phyloP scores from a whole-genome alignment of 1,140 invertebrate species.

The Conus betulinus region DNA sequence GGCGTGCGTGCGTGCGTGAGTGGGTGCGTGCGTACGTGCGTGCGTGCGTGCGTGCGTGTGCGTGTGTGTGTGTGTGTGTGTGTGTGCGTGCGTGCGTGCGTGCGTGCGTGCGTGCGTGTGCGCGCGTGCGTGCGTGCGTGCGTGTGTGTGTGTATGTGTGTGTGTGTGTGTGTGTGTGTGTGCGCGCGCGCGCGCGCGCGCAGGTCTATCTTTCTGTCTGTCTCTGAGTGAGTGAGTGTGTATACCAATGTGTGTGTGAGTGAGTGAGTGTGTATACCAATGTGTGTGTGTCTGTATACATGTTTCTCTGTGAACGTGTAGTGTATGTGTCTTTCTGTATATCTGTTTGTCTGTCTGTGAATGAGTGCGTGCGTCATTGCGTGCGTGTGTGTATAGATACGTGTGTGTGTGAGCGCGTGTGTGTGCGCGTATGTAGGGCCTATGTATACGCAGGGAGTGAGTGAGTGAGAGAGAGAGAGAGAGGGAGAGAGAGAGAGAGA shows the following conservation, averaged over 20 bases:
- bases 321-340: not conserved
- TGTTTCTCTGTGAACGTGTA: not conserved
- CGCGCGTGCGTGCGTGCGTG: not conserved
- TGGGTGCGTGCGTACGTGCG: not conserved
- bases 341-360: not conserved
- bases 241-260: not conserved
- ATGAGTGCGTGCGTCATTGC: not conserved
- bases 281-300: not conserved
- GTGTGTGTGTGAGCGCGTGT: not conserved
- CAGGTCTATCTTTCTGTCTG: not conserved
- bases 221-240: not conserved
- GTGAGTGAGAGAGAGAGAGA: not conserved
- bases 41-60: not conserved
- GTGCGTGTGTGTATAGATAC: not conserved
- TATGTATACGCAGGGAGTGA: not conserved
- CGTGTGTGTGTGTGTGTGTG: constrained; percentile 4
- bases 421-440: not conserved
- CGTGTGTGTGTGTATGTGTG: not conserved
- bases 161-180: not conserved
- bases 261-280: not conserved
- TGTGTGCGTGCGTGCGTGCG: not conserved
- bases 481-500: not conserved
- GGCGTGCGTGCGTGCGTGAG: too few species aligned
- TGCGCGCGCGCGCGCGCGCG: not conserved
- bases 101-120: not conserved